These are phyloP conservation scores for Hypomecis atomaria DNA, from an alignment of 2,888 invertebrate genomes.

Conservation along the genomic window DNA sequence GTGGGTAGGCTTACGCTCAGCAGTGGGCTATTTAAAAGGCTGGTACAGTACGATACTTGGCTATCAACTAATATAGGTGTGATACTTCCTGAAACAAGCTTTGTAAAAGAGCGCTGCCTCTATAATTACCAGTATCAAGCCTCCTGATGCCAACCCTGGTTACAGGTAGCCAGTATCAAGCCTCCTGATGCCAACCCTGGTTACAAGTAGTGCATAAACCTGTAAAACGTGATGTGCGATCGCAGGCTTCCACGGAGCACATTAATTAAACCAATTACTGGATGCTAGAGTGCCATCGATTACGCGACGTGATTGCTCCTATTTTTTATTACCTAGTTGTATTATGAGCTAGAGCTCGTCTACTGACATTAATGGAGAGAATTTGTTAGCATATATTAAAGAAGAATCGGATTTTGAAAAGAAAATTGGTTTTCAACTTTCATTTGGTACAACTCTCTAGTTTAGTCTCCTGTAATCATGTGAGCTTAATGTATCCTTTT, in stretches of 20 bases:
- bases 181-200: slow-evolving; percentile 5
- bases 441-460: too few relatives aligned
- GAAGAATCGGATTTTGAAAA: not conserved
- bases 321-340: slow-evolving; percentile 31
- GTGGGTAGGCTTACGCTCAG: too few relatives aligned
- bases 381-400: not conserved
- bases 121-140: too few relatives aligned
- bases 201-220: slow-evolving; percentile 23
- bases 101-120: too few relatives aligned
- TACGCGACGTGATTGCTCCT: slow-evolving; percentile 19
- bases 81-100: too few relatives aligned
- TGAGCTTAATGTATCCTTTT: too few relatives aligned
- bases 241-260: slow-evolving; percentile 35
- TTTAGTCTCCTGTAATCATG: too few relatives aligned
- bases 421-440: too few relatives aligned
- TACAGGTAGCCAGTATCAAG: not conserved
- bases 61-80: too few relatives aligned
- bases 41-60: too few relatives aligned
- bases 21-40: too few relatives aligned
- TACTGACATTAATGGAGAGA: not conserved
- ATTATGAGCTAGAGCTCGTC: slow-evolving; percentile 27
- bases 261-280: slow-evolving; percentile 47
- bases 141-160: slow-evolving; percentile 4
- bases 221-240: slow-evolving; percentile 39
- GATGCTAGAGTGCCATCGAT: slow-evolving; percentile 27